Evolutionary conservation across 1,140 invertebrate genomes (phyloP).

Genomic region (Scaptomyza pallida): DNA sequence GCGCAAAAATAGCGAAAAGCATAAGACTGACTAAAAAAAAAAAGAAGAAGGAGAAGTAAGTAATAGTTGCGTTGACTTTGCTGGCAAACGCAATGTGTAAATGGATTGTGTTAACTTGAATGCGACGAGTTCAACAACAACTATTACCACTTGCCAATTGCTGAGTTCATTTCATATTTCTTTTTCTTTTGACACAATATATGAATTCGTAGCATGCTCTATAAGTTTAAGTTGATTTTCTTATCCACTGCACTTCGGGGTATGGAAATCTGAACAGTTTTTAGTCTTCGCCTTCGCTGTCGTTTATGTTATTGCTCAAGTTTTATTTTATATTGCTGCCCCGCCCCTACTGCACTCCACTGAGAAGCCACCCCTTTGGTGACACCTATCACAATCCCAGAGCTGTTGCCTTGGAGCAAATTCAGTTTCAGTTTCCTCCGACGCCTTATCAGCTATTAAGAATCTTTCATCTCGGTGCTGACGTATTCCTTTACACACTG

Average conservation of each 20-base stretch:
- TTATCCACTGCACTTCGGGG: no score
- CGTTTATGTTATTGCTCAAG: slow-evolving; percentile 52
- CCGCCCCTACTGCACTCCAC: no score
- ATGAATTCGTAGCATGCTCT: no score
- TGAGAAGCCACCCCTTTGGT: not conserved
- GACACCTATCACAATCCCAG: slow-evolving; percentile 13
- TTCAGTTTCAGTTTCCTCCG: slow-evolving; percentile 2
- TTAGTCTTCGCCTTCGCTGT: not conserved
- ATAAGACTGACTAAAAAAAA: no score
- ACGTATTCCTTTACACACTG: slow-evolving; percentile 26
- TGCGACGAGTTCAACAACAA: slow-evolving; percentile 4
- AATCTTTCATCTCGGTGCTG: slow-evolving; percentile 36
- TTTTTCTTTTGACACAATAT: not conserved
- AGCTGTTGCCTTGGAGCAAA: not conserved
- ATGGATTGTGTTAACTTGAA: slow-evolving; percentile 5
- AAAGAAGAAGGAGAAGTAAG: slow-evolving; percentile 11
- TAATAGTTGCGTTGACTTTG: slow-evolving; percentile 11
- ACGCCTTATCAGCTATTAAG: slow-evolving; percentile 3
- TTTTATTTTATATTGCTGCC: not conserved
- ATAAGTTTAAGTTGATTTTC: not conserved
- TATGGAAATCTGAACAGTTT: not conserved
- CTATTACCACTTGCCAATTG: slow-evolving; percentile 3
- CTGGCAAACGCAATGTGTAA: not conserved
- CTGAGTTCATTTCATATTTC: not conserved
- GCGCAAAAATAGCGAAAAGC: slow-evolving; percentile 11